A percentile compares a stretch with the other conserved stretches of the same genome.
phyloP scores from a whole-genome alignment of 2,113 vertebrate species.

The Eublepharis macularius region DNA sequence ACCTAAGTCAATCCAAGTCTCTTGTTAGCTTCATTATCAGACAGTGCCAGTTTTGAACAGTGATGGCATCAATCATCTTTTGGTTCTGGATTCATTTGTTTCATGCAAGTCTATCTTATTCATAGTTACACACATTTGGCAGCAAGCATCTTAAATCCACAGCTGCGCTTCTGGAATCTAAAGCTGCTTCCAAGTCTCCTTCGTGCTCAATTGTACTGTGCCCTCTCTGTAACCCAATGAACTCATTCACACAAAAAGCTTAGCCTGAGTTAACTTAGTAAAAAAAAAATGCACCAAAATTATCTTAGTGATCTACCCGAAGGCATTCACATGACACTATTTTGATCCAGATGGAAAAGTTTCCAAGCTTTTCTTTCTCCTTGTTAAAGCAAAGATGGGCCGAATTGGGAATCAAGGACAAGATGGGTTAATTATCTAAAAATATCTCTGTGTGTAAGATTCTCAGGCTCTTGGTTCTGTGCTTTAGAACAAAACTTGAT shows the following conservation, averaged over 20 bases:
- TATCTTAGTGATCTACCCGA: neutral
- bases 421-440: neutral
- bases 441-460: neutral
- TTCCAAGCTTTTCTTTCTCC: neutral
- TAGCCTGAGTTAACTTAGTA: neutral
- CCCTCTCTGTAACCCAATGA: neutral
- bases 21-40: neutral
- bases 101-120: neutral
- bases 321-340: neutral
- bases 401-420: neutral
- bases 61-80: neutral
- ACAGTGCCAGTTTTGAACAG: neutral
- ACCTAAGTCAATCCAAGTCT: neutral
- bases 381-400: neutral
- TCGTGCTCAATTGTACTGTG: neutral
- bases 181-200: slow-evolving; percentile 17
- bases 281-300: neutral
- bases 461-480: neutral
- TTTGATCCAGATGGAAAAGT: neutral
- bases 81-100: neutral
- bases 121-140: neutral
- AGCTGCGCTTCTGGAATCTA: neutral
- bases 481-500: neutral
- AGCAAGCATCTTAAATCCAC: fast-evolving
- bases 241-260: slow-evolving; percentile 10